Evolutionary conservation across 1,140 invertebrate species (phyloP), one percentile per base, ranked within the genome.

Genomic region (Globodera rostochiensis): DNA sequence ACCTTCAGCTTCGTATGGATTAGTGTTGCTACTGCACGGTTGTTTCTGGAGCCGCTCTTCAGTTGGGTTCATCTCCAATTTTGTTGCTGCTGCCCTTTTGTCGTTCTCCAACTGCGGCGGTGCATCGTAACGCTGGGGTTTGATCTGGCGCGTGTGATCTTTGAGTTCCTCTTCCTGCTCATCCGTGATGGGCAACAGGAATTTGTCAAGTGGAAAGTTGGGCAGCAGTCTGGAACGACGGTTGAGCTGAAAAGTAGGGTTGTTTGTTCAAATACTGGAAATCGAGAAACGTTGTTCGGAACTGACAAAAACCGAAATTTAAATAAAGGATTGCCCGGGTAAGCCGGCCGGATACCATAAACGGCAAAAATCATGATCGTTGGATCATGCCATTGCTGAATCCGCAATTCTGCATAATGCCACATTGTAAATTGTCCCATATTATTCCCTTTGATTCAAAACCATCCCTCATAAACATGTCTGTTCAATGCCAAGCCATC

Each of bases 71-170:
- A 15, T 60, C 57, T 15, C 57, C 57, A 5, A 13, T 4, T 60
- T 60, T 71, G 69, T 71, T 71, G 67, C 19, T 69, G n/a, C n/a
- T 36, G 25, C 69, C 3, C n/a, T 69, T 69, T 21, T 25, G 25
- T 25, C 0, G 25, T 25, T 25, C 0, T 25, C 25, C 25, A 25
- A 25, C 25, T 25, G 25, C 25, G 67, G 2, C 25, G 19, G 5
- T 1, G 69, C 69, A 19, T 60, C 15, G 57, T 71, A 71, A 71
- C 25, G 46, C 9, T 47, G 69, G n/a, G 69, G 76, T 70, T 78
- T 78, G 21, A 78, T 70, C 66, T 67, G 49, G 7, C 76, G 64
- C 11, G 53, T 78, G 64, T 78, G 76, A 19, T 78, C 76, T 21
- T 78, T 78, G 21, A 78, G 49, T 45, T 36, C 64, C 25, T 78